Conservation (phyloP, 2,797 vertebrate genomes). For the Philypnodon macrostomus region DNA sequence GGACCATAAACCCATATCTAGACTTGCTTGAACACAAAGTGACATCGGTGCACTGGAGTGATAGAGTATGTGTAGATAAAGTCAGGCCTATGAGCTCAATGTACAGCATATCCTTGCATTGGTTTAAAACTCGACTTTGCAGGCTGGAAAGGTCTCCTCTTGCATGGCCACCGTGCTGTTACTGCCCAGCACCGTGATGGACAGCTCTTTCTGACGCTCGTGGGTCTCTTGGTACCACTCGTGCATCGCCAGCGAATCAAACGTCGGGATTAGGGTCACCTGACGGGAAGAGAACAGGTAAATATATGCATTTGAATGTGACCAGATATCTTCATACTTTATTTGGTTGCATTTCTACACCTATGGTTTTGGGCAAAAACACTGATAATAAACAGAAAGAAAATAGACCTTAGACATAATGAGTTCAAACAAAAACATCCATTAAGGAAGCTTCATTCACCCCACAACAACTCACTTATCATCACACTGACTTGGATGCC, state of each 20-base stretch:
- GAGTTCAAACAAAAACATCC: too few relatives aligned
- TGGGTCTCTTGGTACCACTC: conserved; percentile 91
- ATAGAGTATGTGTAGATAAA: conserved; percentile 16
- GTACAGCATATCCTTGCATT: background rate
- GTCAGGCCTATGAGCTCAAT: conserved; percentile 2
- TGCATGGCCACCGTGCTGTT: conserved; percentile 97
- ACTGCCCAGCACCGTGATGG: conserved; percentile 87
- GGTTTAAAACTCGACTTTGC: conserved; percentile 91
- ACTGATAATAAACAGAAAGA: too few relatives aligned
- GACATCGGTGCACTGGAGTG: background rate
- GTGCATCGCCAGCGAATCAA: conserved; percentile 87
- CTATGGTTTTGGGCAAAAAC: too few relatives aligned
- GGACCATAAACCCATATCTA: background rate
- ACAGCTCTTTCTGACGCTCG: conserved; percentile 78
- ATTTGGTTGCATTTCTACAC: too few relatives aligned
- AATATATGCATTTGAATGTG: too few relatives aligned
- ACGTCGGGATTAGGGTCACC: conserved; percentile 92
- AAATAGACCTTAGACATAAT: too few relatives aligned
- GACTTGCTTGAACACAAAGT: background rate
- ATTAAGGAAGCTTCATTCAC: too few relatives aligned
- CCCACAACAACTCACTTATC: too few relatives aligned
- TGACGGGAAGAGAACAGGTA: conserved; percentile 46
- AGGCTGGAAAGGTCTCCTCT: conserved; percentile 93
- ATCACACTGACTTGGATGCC: too few relatives aligned
- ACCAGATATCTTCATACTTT: too few relatives aligned